Conservation (phyloP, 2,113 vertebrate genomes). For the Probosciger aterrimus region DNA sequence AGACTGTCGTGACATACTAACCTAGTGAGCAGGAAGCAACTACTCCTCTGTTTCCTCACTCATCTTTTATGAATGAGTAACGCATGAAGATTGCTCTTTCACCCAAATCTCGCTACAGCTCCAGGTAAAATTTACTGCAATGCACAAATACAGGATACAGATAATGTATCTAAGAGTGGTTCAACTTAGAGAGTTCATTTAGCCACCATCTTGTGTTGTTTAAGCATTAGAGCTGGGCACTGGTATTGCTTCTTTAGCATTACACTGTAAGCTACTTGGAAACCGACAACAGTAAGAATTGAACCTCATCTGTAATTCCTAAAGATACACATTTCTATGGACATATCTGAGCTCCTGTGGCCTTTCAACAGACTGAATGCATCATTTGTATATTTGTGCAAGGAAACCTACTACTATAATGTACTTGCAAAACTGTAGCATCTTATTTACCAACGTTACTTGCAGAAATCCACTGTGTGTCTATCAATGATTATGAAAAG, state of each 20-base stretch:
- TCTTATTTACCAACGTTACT: not conserved
- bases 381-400: not conserved
- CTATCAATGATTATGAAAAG: rapidly evolving
- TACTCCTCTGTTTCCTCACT: not conserved
- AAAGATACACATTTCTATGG: not conserved
- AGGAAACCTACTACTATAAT: not conserved
- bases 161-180: not conserved
- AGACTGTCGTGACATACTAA: not conserved
- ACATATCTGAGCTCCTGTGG: not conserved
- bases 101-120: not conserved
- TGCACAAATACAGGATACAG: rapidly evolving
- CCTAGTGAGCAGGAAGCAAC: not conserved
- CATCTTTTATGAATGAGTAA: not conserved
- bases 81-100: not conserved
- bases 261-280: not conserved
- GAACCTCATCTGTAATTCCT: not conserved
- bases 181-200: not conserved
- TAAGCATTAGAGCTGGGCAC: not conserved
- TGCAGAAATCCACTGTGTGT: not conserved
- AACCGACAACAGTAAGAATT: not conserved
- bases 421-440: not conserved
- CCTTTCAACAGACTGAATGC: not conserved
- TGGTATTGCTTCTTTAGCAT: not conserved
- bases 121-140: not conserved
- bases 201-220: not conserved